Percentiles rank a stretch among this genome's conserved stretches.
Conservation (phyloP, 1,140 invertebrate genomes). For the Lineus longissimus region DNA sequence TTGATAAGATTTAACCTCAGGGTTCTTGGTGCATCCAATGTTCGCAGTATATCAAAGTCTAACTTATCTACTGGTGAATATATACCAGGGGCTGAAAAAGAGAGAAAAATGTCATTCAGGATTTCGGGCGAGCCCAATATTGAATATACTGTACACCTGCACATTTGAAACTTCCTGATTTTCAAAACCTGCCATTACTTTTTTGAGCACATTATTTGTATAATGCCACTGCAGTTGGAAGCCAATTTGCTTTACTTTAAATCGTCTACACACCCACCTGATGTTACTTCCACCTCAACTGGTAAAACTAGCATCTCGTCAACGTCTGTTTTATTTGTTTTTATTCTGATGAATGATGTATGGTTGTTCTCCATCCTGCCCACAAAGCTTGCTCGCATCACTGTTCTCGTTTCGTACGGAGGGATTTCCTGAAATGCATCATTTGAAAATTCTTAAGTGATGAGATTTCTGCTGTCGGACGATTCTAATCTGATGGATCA, state of each 20-base stretch:
- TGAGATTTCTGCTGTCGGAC: no score
- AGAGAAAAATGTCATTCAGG: slow-evolving; percentile 6
- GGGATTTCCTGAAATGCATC: slow-evolving; percentile 65
- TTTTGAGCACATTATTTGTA: no score
- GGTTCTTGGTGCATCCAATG: slow-evolving; percentile 63
- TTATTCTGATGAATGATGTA: slow-evolving; percentile 77
- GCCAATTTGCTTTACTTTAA: no score
- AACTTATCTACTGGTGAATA: slow-evolving; percentile 73
- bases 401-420: slow-evolving; percentile 80
- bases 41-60: slow-evolving; percentile 78
- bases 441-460: no score
- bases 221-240: no score
- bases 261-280: slow-evolving; percentile 36
- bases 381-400: slow-evolving; percentile 81
- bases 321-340: slow-evolving; percentile 67
- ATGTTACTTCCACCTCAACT: slow-evolving; percentile 80
- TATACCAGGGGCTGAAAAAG: slow-evolving; percentile 61
- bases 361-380: slow-evolving; percentile 73
- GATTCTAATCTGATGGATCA: no score
- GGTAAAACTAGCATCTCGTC: slow-evolving; percentile 66
- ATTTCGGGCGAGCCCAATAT: no score
- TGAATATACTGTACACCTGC: no score
- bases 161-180: no score
- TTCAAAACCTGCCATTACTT: no score
- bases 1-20: slow-evolving; percentile 68